These are phyloP conservation scores for Platypus cylindrus DNA, from an alignment of 2,888 invertebrate genomes.

Conservation along the genomic window DNA sequence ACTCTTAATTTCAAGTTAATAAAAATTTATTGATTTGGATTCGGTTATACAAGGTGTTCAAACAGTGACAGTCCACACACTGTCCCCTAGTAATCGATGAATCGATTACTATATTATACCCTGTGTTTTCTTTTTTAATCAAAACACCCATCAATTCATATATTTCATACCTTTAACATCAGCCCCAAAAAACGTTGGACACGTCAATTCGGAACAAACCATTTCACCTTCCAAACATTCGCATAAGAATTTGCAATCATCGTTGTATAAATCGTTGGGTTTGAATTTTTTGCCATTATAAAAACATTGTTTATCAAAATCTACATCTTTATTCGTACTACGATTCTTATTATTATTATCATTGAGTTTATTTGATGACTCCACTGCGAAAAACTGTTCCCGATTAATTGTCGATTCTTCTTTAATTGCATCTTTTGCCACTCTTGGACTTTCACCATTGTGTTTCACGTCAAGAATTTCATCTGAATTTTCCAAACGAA, in stretches of 20 bases:
- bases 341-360: too few relatives aligned
- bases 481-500: conserved; percentile 29
- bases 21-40: too few relatives aligned
- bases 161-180: conserved; percentile 46
- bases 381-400: neutral
- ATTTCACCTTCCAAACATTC: conserved; percentile 57
- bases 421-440: conserved; percentile 1
- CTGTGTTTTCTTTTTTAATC: too few relatives aligned
- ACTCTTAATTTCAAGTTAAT: too few relatives aligned
- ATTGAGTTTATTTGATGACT: too few relatives aligned
- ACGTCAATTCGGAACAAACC: conserved; percentile 69
- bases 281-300: conserved; percentile 29
- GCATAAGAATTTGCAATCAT: conserved; percentile 69
- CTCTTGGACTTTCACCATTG: neutral
- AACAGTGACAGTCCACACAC: too few relatives aligned
- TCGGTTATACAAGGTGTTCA: too few relatives aligned
- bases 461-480: conserved; percentile 25
- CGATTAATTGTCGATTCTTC: conserved; percentile 1
- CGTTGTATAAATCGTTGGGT: conserved; percentile 63
- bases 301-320: conserved; percentile 22
- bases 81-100: too few relatives aligned
- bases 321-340: conserved; percentile 15
- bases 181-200: conserved; percentile 73
- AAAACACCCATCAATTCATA: too few relatives aligned
- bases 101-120: too few relatives aligned